phyloP scores from a whole-genome alignment of 2,888 invertebrate species.

The Tillus elongatus region DNA sequence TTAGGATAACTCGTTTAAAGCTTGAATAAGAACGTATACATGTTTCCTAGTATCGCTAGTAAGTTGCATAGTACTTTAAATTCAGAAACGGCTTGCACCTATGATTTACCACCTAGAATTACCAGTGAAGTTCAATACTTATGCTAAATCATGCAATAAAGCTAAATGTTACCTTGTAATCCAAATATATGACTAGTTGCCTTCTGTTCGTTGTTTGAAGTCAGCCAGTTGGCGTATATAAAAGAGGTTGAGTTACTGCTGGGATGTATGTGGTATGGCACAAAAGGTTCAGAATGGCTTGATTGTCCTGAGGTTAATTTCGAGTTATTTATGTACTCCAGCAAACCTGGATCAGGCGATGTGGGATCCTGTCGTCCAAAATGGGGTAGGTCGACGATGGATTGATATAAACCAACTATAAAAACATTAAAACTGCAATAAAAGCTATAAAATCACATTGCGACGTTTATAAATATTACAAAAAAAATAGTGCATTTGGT shows the following conservation, averaged over 20 bases:
- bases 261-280: constrained; percentile 32
- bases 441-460: too few species aligned
- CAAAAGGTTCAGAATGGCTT: constrained; percentile 22
- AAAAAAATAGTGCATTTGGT: too few species aligned
- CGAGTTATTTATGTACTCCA: constrained; percentile 27
- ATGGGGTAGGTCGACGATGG: constrained; percentile 34
- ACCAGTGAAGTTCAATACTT: too few species aligned
- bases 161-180: constrained; percentile 49
- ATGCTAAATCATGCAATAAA: too few species aligned
- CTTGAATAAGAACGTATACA: too few species aligned
- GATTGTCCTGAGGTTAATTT: constrained; percentile 18
- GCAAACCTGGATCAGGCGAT: constrained; percentile 34
- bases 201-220: constrained; percentile 29
- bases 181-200: constrained; percentile 47
- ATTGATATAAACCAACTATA: constrained; percentile 33
- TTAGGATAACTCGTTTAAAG: too few species aligned
- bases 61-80: too few species aligned
- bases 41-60: too few species aligned
- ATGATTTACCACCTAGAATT: too few species aligned
- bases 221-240: constrained; percentile 38
- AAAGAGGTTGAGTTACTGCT: constrained; percentile 31
- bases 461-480: too few species aligned
- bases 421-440: too few species aligned
- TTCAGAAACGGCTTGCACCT: too few species aligned
- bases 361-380: constrained; percentile 28